These are phyloP conservation scores for Chaetorhynchus papuensis DNA, from an alignment of 2,113 vertebrate genomes.

Conservation along the genomic window DNA sequence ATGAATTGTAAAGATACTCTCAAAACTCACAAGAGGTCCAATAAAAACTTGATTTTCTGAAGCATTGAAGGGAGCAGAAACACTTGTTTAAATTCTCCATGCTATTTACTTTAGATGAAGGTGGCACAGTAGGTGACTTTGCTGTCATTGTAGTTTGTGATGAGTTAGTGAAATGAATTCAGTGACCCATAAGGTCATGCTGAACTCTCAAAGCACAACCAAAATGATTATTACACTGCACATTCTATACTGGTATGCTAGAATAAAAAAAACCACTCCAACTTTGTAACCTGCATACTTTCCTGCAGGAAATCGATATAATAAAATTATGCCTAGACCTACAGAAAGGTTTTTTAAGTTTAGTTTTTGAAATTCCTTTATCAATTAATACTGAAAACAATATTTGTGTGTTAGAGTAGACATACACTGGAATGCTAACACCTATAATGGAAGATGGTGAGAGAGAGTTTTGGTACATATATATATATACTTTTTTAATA, in stretches of 20 bases:
- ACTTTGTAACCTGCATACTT: not conserved
- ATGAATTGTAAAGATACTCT: not conserved
- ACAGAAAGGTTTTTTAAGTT: not conserved
- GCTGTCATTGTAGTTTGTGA: conserved; percentile 49
- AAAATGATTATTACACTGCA: conserved; percentile 8
- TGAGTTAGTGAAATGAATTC: conserved; percentile 56
- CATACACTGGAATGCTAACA: not conserved
- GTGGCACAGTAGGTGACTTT: conserved; percentile 48
- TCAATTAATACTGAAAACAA: not conserved
- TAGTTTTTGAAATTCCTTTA: not conserved
- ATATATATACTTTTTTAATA: no score
- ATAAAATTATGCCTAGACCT: not conserved
- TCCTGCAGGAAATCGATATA: not conserved
- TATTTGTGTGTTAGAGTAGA: not conserved
- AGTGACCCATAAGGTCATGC: conserved; percentile 2
- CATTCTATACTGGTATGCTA: not conserved
- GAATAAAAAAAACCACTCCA: not conserved
- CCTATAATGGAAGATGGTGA: not conserved
- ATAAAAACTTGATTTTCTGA: not conserved
- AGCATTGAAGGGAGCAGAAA: not conserved
- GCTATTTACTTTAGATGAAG: conserved; percentile 27
- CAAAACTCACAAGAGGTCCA: not conserved
- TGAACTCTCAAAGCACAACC: conserved; percentile 25
- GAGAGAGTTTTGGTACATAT: not conserved
- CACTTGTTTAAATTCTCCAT: conserved; percentile 22